Evolutionary conservation across 2,797 vertebrate species (phyloP).

Genomic region (Poeciliopsis infans): DNA sequence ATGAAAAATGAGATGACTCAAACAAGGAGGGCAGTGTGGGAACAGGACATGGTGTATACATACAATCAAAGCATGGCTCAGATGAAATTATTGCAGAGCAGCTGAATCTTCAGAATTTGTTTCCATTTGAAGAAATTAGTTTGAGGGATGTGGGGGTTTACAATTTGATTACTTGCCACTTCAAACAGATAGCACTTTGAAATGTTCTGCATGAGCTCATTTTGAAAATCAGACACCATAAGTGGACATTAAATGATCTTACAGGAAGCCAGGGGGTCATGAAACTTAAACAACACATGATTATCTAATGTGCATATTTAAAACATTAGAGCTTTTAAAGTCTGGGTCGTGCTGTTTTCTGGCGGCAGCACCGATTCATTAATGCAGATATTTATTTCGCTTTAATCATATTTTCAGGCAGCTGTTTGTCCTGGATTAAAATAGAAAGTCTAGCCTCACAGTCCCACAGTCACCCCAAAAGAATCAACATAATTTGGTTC

Average conservation of each 20-base stretch:
- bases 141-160: slow-evolving; percentile 6
- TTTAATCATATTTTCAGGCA: slow-evolving; percentile 49
- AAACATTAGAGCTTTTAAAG: slow-evolving; percentile 20
- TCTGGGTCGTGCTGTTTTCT: slow-evolving; percentile 43
- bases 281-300: slow-evolving; percentile 37
- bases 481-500: slow-evolving; percentile 14
- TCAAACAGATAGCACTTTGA: slow-evolving; percentile 38
- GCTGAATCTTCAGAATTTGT: slow-evolving; percentile 34
- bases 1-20: slow-evolving; percentile 37
- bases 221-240: slow-evolving; percentile 39
- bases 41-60: slow-evolving; percentile 34
- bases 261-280: slow-evolving; percentile 3
- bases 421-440: slow-evolving; percentile 21
- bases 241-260: slow-evolving; percentile 47
- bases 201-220: slow-evolving; percentile 43
- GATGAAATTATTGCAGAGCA: slow-evolving; percentile 38
- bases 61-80: slow-evolving; percentile 25
- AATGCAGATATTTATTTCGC: slow-evolving; percentile 43
- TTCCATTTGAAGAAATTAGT: slow-evolving; percentile 39
- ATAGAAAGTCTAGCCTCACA: slow-evolving; percentile 20
- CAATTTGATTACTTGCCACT: slow-evolving; percentile 54
- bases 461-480: slow-evolving; percentile 30
- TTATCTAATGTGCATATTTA: slow-evolving; percentile 45
- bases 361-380: slow-evolving; percentile 48
- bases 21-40: slow-evolving; percentile 38